Evolutionary conservation across 2,888 invertebrate genomes (phyloP).

Genomic region (Melinaea marsaeus): DNA sequence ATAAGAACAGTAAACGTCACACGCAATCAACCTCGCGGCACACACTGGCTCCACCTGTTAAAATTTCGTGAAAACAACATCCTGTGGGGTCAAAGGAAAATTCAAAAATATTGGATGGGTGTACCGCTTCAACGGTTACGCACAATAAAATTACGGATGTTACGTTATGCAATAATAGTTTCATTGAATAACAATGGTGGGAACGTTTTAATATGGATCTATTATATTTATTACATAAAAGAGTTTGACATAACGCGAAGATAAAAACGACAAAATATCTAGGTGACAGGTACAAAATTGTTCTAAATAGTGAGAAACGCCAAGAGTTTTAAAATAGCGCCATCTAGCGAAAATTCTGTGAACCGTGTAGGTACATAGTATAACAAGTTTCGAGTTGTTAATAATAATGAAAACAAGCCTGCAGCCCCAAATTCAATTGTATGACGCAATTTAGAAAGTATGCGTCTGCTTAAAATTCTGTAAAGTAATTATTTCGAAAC

Average conservation of each 20-base stretch:
- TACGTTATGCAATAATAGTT: conserved; percentile 43
- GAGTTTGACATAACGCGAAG: background rate
- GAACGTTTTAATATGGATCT: conserved; percentile 29
- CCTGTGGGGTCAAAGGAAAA: conserved; percentile 60
- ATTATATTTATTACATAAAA: background rate
- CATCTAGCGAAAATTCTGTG: conserved; percentile 42
- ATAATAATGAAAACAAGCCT: conserved; percentile 26
- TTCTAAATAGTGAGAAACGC: background rate
- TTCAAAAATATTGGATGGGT: conserved; percentile 61
- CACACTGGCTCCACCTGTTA: conserved; percentile 71
- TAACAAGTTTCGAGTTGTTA: conserved; percentile 16
- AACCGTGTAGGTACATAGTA: conserved; percentile 22
- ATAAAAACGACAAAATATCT: no score
- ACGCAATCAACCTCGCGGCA: conserved; percentile 49
- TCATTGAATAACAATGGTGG: conserved; percentile 43
- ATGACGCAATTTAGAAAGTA: conserved; percentile 72
- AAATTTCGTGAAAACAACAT: conserved; percentile 49
- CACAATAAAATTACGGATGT: conserved; percentile 63
- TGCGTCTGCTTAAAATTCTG: conserved; percentile 63
- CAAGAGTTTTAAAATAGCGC: conserved; percentile 34
- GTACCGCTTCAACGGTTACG: conserved; percentile 61
- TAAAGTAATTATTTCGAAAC: conserved; percentile 42
- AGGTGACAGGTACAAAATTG: background rate
- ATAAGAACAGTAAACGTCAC: conserved; percentile 63
- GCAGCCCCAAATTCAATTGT: conserved; percentile 56